A percentile compares a stretch with the other conserved stretches of the same genome.
Conservation (phyloP, 2,797 vertebrate species). For the Pseudochirops corinnae region DNA sequence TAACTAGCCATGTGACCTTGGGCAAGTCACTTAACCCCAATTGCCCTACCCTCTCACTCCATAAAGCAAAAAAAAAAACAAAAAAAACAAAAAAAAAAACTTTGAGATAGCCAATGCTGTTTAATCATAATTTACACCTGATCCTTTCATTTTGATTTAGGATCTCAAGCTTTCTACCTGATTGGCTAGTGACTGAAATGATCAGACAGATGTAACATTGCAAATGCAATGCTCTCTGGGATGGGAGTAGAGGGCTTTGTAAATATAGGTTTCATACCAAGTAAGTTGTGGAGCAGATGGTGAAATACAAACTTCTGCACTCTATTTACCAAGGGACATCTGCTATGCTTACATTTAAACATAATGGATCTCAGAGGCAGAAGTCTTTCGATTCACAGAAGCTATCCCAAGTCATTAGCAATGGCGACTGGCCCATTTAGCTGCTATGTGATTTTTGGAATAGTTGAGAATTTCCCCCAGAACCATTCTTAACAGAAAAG, state of each 20-base stretch:
- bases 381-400: constrained; percentile 9
- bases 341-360: not conserved
- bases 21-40: no score
- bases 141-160: not conserved
- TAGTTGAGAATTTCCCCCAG: not conserved
- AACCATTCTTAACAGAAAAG: not conserved
- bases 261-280: not conserved
- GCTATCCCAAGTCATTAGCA: constrained; percentile 6
- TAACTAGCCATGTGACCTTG: no score
- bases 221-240: not conserved
- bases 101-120: not conserved
- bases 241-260: constrained; percentile 2
- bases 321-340: not conserved
- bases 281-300: not conserved
- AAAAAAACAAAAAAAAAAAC: no score
- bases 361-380: constrained; percentile 4
- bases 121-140: not conserved
- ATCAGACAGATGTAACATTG: not conserved
- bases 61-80: no score
- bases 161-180: not conserved
- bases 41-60: no score
- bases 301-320: not conserved
- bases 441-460: constrained; percentile 4
- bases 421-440: not conserved
- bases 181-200: not conserved